A percentile compares a stretch with the other conserved stretches of the same genome.
Conservation (phyloP, 1,140 invertebrate genomes). For the Apis laboriosa region DNA sequence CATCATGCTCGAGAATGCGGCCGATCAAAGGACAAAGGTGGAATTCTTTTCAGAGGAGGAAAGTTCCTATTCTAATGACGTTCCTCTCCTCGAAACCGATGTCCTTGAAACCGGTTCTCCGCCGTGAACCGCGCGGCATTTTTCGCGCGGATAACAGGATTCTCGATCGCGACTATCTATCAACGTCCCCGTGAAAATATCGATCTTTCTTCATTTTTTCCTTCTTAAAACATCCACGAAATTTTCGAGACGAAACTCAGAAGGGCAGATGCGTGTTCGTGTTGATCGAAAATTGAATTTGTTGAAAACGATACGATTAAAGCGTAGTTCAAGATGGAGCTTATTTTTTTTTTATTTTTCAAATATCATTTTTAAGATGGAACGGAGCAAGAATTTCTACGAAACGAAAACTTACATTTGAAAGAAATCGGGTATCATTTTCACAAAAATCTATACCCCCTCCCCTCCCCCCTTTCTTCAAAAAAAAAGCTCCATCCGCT, state of each 20-base stretch:
- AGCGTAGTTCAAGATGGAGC: background rate
- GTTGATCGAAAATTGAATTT: background rate
- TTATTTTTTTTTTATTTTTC: background rate
- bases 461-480: too few species aligned
- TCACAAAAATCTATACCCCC: too few species aligned
- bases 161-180: background rate
- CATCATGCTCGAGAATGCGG: background rate
- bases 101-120: constrained; percentile 27
- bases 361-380: background rate
- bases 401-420: too few species aligned
- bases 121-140: background rate
- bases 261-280: too few species aligned
- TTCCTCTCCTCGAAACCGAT: constrained; percentile 8
- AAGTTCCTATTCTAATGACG: constrained; percentile 31
- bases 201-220: too few species aligned
- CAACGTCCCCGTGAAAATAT: constrained; percentile 6
- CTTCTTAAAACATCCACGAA: background rate
- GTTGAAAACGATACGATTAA: background rate
- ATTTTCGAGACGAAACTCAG: background rate
- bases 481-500: background rate
- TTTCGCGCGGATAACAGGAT: background rate
- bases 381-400: too few species aligned
- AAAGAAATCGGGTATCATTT: too few species aligned
- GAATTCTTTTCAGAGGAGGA: constrained; percentile 12
- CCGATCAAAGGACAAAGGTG: constrained; percentile 13